These are phyloP conservation scores for Macquaria ambigua DNA, from an alignment of 2,113 vertebrate species.

Conservation along the genomic window DNA sequence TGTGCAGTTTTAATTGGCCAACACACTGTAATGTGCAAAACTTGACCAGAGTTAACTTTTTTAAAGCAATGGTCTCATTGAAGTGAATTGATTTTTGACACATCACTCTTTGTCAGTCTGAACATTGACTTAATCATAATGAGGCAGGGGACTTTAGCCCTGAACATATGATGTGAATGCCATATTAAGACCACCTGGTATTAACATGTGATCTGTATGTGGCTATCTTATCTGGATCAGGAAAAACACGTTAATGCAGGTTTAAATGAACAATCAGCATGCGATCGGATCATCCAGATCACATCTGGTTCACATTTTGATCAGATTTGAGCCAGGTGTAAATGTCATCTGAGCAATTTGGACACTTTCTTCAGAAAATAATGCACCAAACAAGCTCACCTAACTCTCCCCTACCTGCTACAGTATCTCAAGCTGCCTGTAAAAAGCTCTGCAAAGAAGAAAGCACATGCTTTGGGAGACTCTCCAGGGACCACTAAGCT, in stretches of 20 bases:
- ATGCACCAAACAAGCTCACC: too few relatives aligned
- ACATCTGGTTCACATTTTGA: not conserved
- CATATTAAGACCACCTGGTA: not conserved
- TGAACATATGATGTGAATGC: not conserved
- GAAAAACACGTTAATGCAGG: not conserved
- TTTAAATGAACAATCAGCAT: not conserved
- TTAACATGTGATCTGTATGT: not conserved
- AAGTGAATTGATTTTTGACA: too few relatives aligned
- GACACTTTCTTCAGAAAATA: not conserved
- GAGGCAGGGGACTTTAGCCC: not conserved
- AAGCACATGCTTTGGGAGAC: too few relatives aligned
- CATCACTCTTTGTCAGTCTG: too few relatives aligned
- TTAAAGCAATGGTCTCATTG: not conserved
- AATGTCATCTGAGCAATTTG: not conserved
- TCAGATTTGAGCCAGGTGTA: not conserved
- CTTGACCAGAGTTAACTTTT: too few relatives aligned
- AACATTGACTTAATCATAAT: too few relatives aligned
- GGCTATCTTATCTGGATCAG: not conserved
- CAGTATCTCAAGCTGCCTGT: too few relatives aligned
- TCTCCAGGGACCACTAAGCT: too few relatives aligned
- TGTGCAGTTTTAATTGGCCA: too few relatives aligned
- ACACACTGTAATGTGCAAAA: not conserved
- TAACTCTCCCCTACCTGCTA: too few relatives aligned
- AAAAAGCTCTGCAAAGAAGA: too few relatives aligned
- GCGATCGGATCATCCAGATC: not conserved